Evolutionary conservation across 2,888 invertebrate species (phyloP), one percentile per base, ranked within the genome.

Genomic region (Lithophane leautieri): DNA sequence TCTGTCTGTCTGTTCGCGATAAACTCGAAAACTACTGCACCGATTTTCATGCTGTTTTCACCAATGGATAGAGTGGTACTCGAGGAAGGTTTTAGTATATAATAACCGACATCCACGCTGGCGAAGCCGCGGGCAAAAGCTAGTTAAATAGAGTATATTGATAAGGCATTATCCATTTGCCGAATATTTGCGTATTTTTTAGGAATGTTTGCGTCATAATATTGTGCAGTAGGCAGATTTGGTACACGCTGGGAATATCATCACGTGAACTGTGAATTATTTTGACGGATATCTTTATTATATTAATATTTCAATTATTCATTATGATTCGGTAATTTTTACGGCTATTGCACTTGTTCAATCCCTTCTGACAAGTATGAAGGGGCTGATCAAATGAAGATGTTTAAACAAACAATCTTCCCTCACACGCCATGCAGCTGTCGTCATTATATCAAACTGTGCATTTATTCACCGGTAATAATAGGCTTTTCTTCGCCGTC

Each of bases 391-490:
- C 16, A 77, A 54, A 42, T 47, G 0, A 22, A 50, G 12, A 19
- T 47, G 16, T 47, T 11, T 50, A n/a, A 56, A 61, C 42, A 68
- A 61, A 69, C 44, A 0, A 34, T 40, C n/a, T 34, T 70, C 8
- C 34, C 25, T 62, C 16, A 28, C 60, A 74, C 61, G 60, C 52
- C 19, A 22, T 56, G 50, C 34, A 56, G n/a, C 44, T 73, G 56
- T 52, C 50, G 47, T 63, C 70, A 73, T 67, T 78, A 62, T n/a
- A 69, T 47, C 56, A 42, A 65, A 71, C 69, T 42, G 42, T 67
- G 67, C 47, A 73, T 81, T 70, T 77, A 68, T 77, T 73, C n/a
- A 56, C 52, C 40, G 54, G 19, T 75, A 76, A 75, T 75, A 60
- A 82, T 67, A 72, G 50, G 12, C 62, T 73, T 79, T 79, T 63